phyloP scores from a whole-genome alignment of 2,113 vertebrate species.

The Ibidorhyncha struthersii region DNA sequence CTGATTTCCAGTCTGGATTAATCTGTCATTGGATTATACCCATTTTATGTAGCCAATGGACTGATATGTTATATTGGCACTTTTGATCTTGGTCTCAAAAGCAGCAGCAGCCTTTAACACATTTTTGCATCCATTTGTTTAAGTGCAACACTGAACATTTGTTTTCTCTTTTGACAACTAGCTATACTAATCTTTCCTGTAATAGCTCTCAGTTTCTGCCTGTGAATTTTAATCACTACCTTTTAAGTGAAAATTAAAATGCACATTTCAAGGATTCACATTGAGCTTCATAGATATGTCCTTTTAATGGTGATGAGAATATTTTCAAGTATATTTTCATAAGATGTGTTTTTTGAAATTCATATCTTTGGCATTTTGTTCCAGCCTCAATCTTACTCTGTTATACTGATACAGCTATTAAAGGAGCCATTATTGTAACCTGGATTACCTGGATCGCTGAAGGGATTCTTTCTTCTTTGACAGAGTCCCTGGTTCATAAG shows the following conservation, averaged over 20 bases:
- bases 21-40: not conserved
- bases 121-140: too few relatives aligned
- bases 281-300: not conserved
- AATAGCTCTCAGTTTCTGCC: not conserved
- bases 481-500: not conserved
- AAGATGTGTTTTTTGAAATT: not conserved
- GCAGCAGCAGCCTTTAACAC: not conserved
- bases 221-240: not conserved
- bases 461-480: not conserved
- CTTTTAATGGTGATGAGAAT: not conserved
- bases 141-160: not conserved
- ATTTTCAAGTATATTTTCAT: not conserved
- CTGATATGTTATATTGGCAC: not conserved
- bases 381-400: accelerated
- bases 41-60: not conserved
- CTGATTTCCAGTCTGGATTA: not conserved
- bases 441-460: not conserved
- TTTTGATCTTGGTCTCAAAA: not conserved
- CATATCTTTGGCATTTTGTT: not conserved
- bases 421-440: not conserved
- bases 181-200: not conserved
- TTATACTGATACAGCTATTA: not conserved
- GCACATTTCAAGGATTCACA: not conserved
- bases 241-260: not conserved
- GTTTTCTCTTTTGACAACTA: not conserved